Conservation (phyloP, 2,113 vertebrate species). For the Hippocampus guttulatus region DNA sequence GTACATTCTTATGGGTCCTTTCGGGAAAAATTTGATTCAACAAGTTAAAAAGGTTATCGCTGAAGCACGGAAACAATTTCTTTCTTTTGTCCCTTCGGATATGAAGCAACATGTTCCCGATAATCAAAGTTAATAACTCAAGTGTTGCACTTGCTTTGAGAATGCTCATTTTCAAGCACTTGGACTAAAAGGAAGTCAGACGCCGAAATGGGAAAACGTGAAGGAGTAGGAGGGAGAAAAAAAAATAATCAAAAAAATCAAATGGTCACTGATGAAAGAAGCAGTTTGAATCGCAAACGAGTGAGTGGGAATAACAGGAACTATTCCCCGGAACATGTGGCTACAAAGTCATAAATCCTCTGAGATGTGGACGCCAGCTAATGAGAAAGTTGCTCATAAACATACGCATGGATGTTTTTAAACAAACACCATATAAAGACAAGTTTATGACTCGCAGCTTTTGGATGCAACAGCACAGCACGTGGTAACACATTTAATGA, state of each 20-base stretch:
- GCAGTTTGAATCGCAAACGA: not conserved
- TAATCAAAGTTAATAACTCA: not conserved
- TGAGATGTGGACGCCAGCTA: not conserved
- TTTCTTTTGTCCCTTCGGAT: not conserved
- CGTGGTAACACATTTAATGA: not conserved
- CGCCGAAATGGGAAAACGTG: not conserved
- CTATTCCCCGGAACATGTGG: not conserved
- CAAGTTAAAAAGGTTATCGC: not conserved
- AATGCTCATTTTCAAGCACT: not conserved
- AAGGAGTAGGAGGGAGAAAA: not conserved
- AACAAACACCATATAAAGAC: not conserved
- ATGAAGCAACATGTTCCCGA: not conserved
- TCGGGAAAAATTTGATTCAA: not conserved
- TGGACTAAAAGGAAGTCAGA: not conserved
- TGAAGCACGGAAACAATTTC: not conserved
- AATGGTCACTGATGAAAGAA: not conserved
- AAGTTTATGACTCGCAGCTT: not conserved
- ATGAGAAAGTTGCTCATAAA: not conserved
- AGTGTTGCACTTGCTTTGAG: not conserved
- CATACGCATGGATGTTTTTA: not conserved
- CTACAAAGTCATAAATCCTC: not conserved
- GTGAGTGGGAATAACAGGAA: not conserved
- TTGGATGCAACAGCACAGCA: not conserved
- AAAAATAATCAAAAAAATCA: not conserved
- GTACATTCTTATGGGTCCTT: not conserved